A percentile compares a stretch with the other conserved stretches of the same genome.
phyloP scores from a whole-genome alignment of 1,140 invertebrate genomes.

The Hyles euphorbiae region DNA sequence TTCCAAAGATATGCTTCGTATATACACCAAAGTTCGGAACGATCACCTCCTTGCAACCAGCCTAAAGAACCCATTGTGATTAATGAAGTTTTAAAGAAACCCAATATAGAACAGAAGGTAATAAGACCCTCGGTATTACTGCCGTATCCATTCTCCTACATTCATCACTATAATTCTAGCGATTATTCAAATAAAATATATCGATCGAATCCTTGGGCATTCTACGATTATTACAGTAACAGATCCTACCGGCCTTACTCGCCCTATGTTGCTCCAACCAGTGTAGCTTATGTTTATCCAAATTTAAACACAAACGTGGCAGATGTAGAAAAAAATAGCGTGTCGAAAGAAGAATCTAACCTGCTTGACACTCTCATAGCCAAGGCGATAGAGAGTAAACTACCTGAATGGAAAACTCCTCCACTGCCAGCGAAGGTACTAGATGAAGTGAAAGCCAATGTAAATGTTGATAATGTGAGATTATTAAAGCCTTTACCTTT shows the following conservation, averaged over 20 bases:
- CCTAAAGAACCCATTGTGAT: conserved; percentile 3
- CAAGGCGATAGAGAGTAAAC: conserved; percentile 15
- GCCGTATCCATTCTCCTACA: conserved; percentile 48
- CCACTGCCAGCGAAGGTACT: conserved; percentile 35
- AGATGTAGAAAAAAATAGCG: conserved; percentile 8
- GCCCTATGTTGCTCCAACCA: conserved; percentile 7
- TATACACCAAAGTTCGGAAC: conserved; percentile 5
- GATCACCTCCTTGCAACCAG: not conserved
- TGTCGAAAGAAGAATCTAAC: conserved; percentile 5
- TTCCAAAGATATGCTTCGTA: conserved; percentile 49
- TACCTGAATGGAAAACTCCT: conserved; percentile 50
- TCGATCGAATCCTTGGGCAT: not conserved
- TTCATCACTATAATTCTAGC: conserved; percentile 29
- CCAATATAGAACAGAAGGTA: conserved; percentile 11
- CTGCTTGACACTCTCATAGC: conserved; percentile 1
- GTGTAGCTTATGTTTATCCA: conserved; percentile 13
- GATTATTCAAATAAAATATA: not conserved
- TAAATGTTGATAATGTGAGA: conserved; percentile 45
- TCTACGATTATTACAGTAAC: conserved; percentile 1
- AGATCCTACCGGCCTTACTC: not conserved
- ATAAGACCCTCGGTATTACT: conserved; percentile 24
- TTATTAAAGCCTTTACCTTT: conserved; percentile 35
- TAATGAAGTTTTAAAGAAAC: conserved; percentile 8
- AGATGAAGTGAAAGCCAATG: conserved; percentile 52
- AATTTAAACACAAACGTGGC: not conserved